Evolutionary conservation across 2,888 invertebrate genomes (phyloP).

Genomic region (Heterodera filipjevi): DNA sequence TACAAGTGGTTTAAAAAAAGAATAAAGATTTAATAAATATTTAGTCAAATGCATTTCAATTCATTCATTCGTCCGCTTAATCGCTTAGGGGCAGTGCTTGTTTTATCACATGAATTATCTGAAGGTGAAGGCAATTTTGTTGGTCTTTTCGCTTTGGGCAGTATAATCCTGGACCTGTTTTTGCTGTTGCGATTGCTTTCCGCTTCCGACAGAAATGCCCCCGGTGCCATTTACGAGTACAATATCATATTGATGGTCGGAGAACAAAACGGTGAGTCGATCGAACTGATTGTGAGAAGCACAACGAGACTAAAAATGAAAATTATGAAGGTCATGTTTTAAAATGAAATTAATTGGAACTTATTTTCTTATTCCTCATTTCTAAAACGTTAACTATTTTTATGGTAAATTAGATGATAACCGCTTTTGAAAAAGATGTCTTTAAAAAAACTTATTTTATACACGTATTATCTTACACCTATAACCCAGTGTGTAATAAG

Average conservation of each 20-base stretch:
- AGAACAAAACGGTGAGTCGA: not conserved
- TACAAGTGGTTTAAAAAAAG: no score
- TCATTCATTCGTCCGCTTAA: not conserved
- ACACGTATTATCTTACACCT: not conserved
- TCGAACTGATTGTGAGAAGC: not conserved
- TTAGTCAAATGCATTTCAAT: not conserved
- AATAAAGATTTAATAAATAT: no score
- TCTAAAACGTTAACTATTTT: no score
- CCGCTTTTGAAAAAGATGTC: no score
- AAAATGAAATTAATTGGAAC: no score
- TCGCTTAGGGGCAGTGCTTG: not conserved
- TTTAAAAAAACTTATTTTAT: no score
- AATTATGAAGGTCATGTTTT: no score
- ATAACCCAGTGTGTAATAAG: not conserved
- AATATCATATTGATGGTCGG: slow-evolving; percentile 5
- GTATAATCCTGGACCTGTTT: not conserved
- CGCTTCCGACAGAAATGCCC: not conserved
- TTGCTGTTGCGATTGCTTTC: slow-evolving; percentile 5
- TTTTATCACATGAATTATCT: slow-evolving; percentile 8
- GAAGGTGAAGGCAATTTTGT: not conserved
- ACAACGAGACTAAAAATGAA: no score
- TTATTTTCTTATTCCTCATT: no score
- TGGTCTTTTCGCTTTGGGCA: not conserved
- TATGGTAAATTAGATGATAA: no score
- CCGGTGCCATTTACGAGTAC: not conserved